These are phyloP conservation scores for Neomonachus schauinslandi DNA, from an alignment of 2,113 vertebrate genomes.

Conservation along the genomic window DNA sequence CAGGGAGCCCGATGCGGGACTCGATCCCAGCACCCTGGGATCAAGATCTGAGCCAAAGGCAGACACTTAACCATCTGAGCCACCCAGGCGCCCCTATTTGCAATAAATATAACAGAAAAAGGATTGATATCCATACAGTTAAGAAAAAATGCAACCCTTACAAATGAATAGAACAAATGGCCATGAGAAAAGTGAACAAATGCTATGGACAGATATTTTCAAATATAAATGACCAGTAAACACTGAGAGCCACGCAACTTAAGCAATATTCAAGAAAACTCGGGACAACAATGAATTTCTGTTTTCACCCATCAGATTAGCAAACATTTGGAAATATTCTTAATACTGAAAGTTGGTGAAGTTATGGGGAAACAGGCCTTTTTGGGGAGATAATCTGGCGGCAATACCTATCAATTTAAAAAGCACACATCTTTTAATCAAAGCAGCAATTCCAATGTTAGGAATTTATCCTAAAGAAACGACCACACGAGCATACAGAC, in stretches of 20 bases:
- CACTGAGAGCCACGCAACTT: not conserved
- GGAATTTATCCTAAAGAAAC: not conserved
- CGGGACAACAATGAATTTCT: not conserved
- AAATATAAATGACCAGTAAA: not conserved
- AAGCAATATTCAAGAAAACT: not conserved
- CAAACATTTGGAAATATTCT: not conserved
- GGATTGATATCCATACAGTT: not conserved
- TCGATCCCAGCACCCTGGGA: no score
- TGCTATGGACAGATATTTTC: not conserved
- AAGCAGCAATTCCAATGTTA: not conserved
- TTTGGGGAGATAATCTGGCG: not conserved
- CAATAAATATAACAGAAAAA: not conserved
- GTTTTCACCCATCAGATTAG: not conserved
- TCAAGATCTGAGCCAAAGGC: no score
- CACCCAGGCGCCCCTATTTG: not conserved
- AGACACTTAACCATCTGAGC: no score
- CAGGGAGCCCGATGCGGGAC: no score
- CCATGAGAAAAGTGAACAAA: not conserved
- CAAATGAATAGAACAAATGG: conserved; percentile 6
- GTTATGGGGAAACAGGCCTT: not conserved
- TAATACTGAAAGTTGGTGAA: not conserved
- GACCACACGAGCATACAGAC: not conserved
- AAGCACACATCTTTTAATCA: not conserved
- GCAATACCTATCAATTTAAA: not conserved
- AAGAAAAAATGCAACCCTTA: not conserved